phyloP scores from a whole-genome alignment of 2,113 vertebrate genomes.

The Oreochromis spilurus region DNA sequence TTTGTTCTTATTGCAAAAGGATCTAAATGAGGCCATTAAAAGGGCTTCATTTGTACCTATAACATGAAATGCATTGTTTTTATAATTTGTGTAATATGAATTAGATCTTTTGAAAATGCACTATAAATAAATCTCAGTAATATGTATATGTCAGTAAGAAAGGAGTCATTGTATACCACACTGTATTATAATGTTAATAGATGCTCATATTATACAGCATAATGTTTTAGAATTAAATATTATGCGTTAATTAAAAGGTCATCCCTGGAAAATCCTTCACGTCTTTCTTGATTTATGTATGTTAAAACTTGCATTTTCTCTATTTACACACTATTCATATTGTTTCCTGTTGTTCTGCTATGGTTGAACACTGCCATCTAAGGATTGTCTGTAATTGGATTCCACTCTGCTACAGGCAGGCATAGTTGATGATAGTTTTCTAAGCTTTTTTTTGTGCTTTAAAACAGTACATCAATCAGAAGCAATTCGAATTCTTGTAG shows the following conservation, averaged over 20 bases:
- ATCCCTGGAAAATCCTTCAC: not conserved
- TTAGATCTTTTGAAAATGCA: not conserved
- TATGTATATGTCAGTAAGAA: not conserved
- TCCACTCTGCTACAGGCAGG: conserved; percentile 3
- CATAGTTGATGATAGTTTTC: not conserved
- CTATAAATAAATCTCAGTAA: not conserved
- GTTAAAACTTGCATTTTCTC: not conserved
- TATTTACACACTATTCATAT: not conserved
- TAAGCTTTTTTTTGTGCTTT: not conserved
- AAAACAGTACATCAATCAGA: not conserved
- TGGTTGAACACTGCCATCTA: conserved; percentile 71
- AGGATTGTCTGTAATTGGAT: conserved; percentile 44
- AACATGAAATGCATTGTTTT: not conserved
- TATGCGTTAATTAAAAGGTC: not conserved
- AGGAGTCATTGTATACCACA: not conserved
- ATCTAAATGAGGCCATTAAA: not conserved
- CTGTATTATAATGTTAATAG: not conserved
- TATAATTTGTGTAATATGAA: not conserved
- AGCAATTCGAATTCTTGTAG: not conserved
- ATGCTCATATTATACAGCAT: not conserved
- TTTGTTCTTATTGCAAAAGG: not conserved
- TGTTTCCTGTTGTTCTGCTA: conserved; percentile 23
- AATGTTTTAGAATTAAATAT: not conserved
- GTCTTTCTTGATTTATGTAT: not conserved
- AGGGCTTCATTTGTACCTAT: not conserved